Evolutionary conservation across 2,888 invertebrate species (phyloP).

Genomic region (Morpho helenor): DNA sequence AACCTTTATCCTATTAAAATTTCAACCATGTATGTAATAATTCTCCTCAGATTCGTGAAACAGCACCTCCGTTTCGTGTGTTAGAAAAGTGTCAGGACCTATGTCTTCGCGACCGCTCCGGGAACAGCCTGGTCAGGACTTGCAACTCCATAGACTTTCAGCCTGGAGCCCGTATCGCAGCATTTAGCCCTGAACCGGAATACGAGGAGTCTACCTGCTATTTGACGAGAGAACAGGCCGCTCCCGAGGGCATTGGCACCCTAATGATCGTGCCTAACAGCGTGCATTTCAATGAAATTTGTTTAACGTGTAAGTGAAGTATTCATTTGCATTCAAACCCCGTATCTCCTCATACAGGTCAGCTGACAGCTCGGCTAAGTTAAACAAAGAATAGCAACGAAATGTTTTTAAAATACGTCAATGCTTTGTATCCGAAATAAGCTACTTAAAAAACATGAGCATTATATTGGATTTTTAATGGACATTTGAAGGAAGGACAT

Average conservation of each 20-base stretch:
- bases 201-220: slow-evolving; percentile 94
- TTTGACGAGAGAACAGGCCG: slow-evolving; percentile 90
- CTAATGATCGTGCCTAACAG: slow-evolving; percentile 94
- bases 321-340: slow-evolving; percentile 1
- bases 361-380: background rate
- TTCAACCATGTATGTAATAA: background rate
- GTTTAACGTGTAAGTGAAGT: slow-evolving; percentile 87
- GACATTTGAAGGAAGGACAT: too few relatives aligned
- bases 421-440: background rate
- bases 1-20: background rate
- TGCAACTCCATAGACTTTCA: slow-evolving; percentile 95
- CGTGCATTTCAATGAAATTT: slow-evolving; percentile 94
- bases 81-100: slow-evolving; percentile 93
- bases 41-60: slow-evolving; percentile 83
- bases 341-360: background rate
- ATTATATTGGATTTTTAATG: too few relatives aligned
- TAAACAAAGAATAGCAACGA: background rate
- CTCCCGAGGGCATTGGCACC: slow-evolving; percentile 93
- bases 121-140: slow-evolving; percentile 89
- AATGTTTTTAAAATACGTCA: background rate
- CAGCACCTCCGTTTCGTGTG: slow-evolving; percentile 91
- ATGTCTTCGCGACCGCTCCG: slow-evolving; percentile 89
- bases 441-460: too few relatives aligned
- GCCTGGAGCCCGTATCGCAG: slow-evolving; percentile 91
- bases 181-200: slow-evolving; percentile 89